phyloP scores from a whole-genome alignment of 92 coral and sea anemone species.

The Siderastrea siderea region DNA sequence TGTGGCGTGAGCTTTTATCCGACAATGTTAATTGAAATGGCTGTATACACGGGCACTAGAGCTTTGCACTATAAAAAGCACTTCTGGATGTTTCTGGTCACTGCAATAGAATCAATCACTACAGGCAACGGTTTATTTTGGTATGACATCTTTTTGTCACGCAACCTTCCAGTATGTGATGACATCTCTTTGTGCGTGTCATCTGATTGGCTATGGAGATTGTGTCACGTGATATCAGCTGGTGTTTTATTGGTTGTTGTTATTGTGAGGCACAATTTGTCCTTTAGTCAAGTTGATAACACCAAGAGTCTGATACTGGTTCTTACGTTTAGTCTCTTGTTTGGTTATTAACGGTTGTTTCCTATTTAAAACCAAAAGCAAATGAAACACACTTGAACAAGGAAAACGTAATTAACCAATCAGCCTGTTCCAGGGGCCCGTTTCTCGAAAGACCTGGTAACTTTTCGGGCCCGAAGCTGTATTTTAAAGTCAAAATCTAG shows the following conservation, averaged over 20 bases:
- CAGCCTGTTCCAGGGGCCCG: no score
- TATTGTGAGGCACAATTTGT: slow-evolving; percentile 1
- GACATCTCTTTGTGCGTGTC: slow-evolving; percentile 98
- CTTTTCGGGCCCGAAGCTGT: no score
- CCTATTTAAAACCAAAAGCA: neutral
- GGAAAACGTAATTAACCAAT: no score
- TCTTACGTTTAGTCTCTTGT: neutral
- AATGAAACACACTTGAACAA: no score
- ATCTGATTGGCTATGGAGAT: slow-evolving; percentile 86
- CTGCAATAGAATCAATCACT: slow-evolving; percentile 67
- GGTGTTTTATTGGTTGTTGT: slow-evolving; percentile 73
- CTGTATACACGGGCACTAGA: no score
- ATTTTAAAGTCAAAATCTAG: no score
- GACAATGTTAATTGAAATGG: no score
- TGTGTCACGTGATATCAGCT: slow-evolving; percentile 66
- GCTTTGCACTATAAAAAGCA: no score
- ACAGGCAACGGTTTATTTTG: slow-evolving; percentile 54
- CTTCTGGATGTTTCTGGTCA: no score
- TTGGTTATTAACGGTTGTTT: neutral
- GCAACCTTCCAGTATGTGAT: slow-evolving; percentile 75
- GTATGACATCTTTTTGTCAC: neutral
- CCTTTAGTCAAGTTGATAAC: slow-evolving; percentile 68
- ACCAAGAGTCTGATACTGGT: slow-evolving; percentile 34
- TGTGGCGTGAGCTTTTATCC: no score
- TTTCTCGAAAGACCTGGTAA: no score